Evolutionary conservation across 2,113 vertebrate genomes (phyloP), one percentile per base, ranked within the genome.

Genomic region (Emydocephalus ijimae): DNA sequence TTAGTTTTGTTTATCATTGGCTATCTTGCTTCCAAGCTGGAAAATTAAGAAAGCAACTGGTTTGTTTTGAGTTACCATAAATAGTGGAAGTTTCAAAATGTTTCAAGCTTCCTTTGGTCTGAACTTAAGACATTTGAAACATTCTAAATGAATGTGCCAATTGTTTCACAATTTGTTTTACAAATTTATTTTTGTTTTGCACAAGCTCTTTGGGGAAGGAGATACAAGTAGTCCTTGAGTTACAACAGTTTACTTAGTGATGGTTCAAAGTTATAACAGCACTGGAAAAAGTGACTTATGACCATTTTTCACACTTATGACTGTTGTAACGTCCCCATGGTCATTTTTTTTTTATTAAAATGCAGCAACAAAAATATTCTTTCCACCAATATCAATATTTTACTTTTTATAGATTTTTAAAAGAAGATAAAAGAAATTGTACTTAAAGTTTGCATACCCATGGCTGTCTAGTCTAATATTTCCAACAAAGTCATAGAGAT

Each of bases 401-500:
- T 43, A 24, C 26, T 39, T 26, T 43, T n/a, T 7, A 85, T 2
- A 52, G 93, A 7, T 81, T 93, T 59, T 0, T 54, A 23, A 91
- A 91, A 39, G 24, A n/a, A 69, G 23, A 15, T 4, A 12, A 93
- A 61, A 50, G 1, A 89, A 5, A 1, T 12, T 57, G 50, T 15
- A 64, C 39, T 64, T 52, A 74, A 0, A 34, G 45, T 94, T 95
- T 96, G 97, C 97, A 74, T 97, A 99, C 99, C 99, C 98, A 95
- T 99, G 98, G 88, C 98, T 98, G 94, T 99, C 98, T 93, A 99
- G 96, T 9, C 98, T 98, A 95, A 99, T 98, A 96, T 99, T 99
- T 93, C 99, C 99, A 92, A 99, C 98, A 96, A 99, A 99, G 96
- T 99, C 99, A 9, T 99, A 99, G 85, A 99, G 98, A 96, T 99